These are phyloP conservation scores for Irena cyanogastra DNA, from an alignment of 2,113 vertebrate genomes.

Conservation along the genomic window DNA sequence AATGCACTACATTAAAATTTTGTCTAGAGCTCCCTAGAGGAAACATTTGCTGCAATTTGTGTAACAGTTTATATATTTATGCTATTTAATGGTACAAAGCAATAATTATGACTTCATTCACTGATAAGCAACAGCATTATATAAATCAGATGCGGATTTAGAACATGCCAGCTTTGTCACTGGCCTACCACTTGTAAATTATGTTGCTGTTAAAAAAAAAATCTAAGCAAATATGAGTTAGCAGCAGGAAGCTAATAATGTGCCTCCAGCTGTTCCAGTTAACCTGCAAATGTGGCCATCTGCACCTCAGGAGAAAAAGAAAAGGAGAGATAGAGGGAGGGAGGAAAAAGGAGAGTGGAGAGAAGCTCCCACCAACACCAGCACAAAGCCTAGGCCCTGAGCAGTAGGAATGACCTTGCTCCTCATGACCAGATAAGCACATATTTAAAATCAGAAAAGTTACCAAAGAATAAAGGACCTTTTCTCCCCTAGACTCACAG, in stretches of 20 bases:
- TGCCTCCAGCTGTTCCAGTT: slow-evolving; percentile 99
- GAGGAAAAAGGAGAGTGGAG: slow-evolving; percentile 47
- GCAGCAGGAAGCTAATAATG: slow-evolving; percentile 99
- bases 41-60: slow-evolving; percentile 77
- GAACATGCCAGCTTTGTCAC: slow-evolving; percentile 79
- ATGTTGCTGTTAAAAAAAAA: slow-evolving; percentile 83
- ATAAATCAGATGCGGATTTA: slow-evolving; percentile 79
- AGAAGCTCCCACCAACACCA: slow-evolving; percentile 41
- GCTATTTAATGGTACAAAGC: slow-evolving; percentile 84
- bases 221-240: slow-evolving; percentile 94
- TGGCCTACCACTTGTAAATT: slow-evolving; percentile 84
- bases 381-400: slow-evolving; percentile 65
- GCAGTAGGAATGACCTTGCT: slow-evolving; percentile 84
- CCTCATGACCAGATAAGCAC: slow-evolving; percentile 41
- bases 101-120: slow-evolving; percentile 83
- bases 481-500: neutral
- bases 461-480: slow-evolving; percentile 37
- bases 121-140: slow-evolving; percentile 77
- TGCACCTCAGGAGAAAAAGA: slow-evolving; percentile 90
- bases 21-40: slow-evolving; percentile 83
- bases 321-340: slow-evolving; percentile 70
- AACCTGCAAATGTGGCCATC: slow-evolving; percentile 99
- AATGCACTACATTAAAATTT: slow-evolving; percentile 84
- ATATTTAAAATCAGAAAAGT: slow-evolving; percentile 36
- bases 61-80: slow-evolving; percentile 84